Conservation (phyloP, 1,140 invertebrate species). For the Drosophila nannoptera region DNA sequence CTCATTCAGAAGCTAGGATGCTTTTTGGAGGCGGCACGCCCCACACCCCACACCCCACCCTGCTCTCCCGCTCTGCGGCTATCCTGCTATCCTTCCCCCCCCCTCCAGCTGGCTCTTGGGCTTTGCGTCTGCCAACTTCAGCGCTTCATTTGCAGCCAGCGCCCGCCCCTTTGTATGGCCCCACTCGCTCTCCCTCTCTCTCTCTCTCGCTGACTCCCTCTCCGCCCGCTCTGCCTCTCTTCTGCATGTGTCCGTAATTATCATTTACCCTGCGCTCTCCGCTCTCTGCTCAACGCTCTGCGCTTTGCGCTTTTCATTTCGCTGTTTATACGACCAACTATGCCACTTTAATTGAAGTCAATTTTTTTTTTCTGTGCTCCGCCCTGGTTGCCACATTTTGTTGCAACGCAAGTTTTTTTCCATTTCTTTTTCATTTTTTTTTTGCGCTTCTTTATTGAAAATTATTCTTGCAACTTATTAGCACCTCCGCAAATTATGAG, state of each 20-base stretch:
- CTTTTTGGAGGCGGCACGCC: conserved; percentile 4
- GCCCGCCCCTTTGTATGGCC: not conserved
- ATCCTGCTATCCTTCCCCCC: not conserved
- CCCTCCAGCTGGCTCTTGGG: not conserved
- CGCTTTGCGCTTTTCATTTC: conserved; percentile 71
- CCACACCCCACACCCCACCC: not conserved
- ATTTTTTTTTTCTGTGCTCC: conserved; percentile 66
- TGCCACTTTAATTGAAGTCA: conserved; percentile 76
- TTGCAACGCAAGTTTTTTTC: conserved; percentile 9
- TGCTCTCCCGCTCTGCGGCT: not conserved
- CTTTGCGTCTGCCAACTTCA: conserved; percentile 20
- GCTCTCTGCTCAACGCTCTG: conserved; percentile 52
- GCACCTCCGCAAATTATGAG: conserved; percentile 77
- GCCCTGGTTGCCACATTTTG: conserved; percentile 21
- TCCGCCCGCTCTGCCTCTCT: not conserved
- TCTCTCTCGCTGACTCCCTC: not conserved
- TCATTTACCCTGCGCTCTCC: conserved; percentile 65
- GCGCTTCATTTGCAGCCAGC: conserved; percentile 25
- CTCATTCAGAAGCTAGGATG: conserved; percentile 55
- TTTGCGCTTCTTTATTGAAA: conserved; percentile 60
- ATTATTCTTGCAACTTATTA: conserved; percentile 76
- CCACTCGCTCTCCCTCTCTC: not conserved
- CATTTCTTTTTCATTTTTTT: conserved; percentile 29
- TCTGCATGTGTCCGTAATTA: conserved; percentile 61
- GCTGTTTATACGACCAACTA: conserved; percentile 73